Percentiles rank a stretch among this genome's conserved stretches.
Conservation (phyloP, 2,797 vertebrate species). For the Potorous gilbertii region DNA sequence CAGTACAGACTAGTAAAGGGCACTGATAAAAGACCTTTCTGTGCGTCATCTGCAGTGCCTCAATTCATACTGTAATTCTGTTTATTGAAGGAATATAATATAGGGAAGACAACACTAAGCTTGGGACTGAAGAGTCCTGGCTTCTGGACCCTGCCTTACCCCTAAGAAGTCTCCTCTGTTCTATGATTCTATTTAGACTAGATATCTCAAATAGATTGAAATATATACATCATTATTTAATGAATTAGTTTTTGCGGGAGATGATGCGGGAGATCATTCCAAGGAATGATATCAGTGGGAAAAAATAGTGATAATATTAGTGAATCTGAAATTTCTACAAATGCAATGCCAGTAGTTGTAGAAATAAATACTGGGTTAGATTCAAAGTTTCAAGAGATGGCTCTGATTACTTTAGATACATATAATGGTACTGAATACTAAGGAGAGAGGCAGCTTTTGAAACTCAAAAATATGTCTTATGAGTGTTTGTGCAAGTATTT, state of each 20-base stretch:
- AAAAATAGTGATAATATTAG: background rate
- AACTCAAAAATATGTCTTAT: background rate
- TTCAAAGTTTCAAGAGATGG: background rate
- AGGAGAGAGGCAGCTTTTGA: background rate
- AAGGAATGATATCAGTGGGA: background rate
- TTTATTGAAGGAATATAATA: background rate
- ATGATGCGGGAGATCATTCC: background rate
- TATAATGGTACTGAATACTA: background rate
- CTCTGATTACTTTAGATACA: background rate
- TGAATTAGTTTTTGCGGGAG: background rate
- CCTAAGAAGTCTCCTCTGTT: background rate
- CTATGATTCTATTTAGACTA: constrained; percentile 31
- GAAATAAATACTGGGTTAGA: background rate
- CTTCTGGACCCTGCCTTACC: constrained; percentile 4
- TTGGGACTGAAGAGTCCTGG: constrained; percentile 24
- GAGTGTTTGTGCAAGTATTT: background rate
- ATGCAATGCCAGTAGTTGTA: background rate
- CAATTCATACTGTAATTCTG: constrained; percentile 10
- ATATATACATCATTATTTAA: constrained; percentile 10
- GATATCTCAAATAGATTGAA: background rate
- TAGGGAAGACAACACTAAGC: background rate
- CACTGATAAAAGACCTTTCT: constrained; percentile 33
- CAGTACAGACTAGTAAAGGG: background rate
- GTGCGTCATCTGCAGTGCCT: background rate
- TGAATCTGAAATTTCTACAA: background rate